Evolutionary conservation across 2,797 vertebrate genomes (phyloP).

Genomic region (Cercopithecus mitis): DNA sequence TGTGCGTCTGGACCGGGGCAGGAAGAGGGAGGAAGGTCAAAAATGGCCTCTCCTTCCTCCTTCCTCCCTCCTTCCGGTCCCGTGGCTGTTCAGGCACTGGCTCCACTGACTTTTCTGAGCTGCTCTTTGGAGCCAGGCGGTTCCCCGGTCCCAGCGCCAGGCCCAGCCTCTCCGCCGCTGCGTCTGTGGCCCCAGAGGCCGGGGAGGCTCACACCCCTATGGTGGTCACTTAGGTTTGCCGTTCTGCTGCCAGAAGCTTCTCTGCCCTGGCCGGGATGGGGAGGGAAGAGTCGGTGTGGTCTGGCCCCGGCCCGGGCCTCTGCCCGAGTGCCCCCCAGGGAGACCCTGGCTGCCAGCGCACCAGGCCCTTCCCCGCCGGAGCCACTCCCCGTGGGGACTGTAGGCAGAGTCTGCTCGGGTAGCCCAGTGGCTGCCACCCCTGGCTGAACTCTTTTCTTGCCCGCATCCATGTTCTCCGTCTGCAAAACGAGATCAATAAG

Average conservation of each 20-base stretch:
- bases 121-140: not conserved
- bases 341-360: rapidly evolving
- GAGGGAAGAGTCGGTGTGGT: not conserved
- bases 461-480: not conserved
- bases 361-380: too few species aligned
- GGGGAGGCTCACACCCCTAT: not conserved
- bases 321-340: not conserved
- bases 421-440: not conserved
- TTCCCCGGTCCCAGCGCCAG: too few species aligned
- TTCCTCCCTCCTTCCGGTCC: not conserved
- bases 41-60: not conserved
- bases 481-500: constrained; percentile 47
- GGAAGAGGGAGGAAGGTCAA: not conserved
- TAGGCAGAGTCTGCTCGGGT: not conserved
- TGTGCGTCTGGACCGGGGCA: rapidly evolving
- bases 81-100: not conserved
- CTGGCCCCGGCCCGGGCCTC: rapidly evolving
- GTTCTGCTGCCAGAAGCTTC: not conserved
- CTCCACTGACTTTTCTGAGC: not conserved
- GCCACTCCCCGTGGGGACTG: too few species aligned
- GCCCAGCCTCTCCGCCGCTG: not conserved
- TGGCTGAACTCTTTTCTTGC: not conserved
- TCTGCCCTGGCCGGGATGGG: constrained; percentile 15
- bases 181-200: not conserved
- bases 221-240: not conserved